Conservation (phyloP, 2,797 vertebrate genomes). For the Rachycentron canadum region DNA sequence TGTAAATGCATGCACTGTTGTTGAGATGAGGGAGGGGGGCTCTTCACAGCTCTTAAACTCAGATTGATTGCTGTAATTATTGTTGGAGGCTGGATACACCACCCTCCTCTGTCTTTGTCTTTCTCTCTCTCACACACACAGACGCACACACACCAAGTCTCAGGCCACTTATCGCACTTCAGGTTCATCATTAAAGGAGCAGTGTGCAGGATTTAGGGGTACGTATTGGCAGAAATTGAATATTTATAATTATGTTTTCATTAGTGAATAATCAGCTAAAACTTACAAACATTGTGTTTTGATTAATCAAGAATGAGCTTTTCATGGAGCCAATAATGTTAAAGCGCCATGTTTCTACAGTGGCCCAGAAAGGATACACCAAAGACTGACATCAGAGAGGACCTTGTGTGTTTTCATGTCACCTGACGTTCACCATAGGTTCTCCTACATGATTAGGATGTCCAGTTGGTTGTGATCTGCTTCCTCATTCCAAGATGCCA, state of each 20-base stretch:
- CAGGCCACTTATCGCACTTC: background rate
- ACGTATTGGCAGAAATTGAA: background rate
- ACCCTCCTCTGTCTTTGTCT: background rate
- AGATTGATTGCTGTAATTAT: slow-evolving; percentile 30
- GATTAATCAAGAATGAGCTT: background rate
- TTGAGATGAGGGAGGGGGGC: slow-evolving; percentile 25
- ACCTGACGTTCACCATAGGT: background rate
- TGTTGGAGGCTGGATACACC: slow-evolving; percentile 4
- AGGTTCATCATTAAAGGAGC: slow-evolving; percentile 3
- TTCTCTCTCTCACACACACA: background rate
- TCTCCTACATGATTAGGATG: background rate
- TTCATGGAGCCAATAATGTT: no score
- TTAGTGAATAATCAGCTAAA: background rate
- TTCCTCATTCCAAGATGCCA: no score
- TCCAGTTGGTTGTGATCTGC: background rate
- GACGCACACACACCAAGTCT: background rate
- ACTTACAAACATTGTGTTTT: background rate
- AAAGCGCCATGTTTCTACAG: background rate
- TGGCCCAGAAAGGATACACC: background rate
- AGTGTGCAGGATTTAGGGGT: background rate
- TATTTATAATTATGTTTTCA: background rate
- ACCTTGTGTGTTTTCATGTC: no score
- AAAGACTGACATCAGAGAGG: background rate
- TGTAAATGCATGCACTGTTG: slow-evolving; percentile 20
- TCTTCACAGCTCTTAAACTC: slow-evolving; percentile 57